phyloP scores from a whole-genome alignment of 2,113 vertebrate species.

The Carlito syrichta region DNA sequence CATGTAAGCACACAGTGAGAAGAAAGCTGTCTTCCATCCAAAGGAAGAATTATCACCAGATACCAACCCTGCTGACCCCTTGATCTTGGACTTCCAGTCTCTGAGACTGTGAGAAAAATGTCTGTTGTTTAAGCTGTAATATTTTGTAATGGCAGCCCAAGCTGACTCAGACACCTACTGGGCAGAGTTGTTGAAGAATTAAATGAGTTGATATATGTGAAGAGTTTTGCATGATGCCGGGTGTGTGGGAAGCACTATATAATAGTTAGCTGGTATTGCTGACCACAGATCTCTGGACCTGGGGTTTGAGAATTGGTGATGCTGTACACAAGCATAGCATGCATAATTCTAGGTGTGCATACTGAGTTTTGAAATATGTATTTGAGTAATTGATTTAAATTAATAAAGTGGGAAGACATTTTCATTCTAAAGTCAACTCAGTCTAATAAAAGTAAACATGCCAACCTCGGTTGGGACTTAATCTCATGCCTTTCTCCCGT shows the following conservation, averaged over 20 bases:
- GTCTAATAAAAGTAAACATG: neutral
- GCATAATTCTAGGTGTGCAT: neutral
- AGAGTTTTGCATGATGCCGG: neutral
- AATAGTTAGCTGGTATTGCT: neutral
- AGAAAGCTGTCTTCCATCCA: neutral
- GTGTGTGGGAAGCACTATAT: rapidly evolving
- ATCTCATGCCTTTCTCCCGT: neutral
- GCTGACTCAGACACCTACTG: neutral
- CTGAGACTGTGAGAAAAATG: neutral
- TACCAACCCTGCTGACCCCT: neutral
- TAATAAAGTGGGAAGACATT: neutral
- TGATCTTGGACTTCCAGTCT: neutral
- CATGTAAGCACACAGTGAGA: neutral
- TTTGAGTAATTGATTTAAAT: neutral
- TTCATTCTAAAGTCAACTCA: neutral
- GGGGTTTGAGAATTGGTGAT: neutral
- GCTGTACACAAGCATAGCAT: neutral
- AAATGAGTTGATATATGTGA: neutral
- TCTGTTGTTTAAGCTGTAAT: neutral
- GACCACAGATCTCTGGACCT: neutral
- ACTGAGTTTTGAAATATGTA: neutral
- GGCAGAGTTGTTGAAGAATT: neutral
- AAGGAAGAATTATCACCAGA: neutral
- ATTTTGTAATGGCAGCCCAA: neutral
- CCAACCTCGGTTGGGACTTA: neutral